Evolutionary conservation across 2,888 invertebrate species (phyloP), one percentile per base, ranked within the genome.

Genomic region (Rhyacophila evoluta): DNA sequence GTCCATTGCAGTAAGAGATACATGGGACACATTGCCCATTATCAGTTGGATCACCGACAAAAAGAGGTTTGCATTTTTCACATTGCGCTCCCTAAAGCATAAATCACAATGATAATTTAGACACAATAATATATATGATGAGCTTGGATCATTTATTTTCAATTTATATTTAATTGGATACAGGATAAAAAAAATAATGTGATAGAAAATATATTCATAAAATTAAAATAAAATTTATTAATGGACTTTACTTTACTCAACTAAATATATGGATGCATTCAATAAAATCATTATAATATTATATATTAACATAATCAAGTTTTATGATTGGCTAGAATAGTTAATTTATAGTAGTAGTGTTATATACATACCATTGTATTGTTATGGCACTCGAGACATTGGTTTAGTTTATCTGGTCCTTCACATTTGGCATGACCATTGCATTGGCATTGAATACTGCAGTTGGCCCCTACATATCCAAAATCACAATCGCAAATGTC

Each of bases 351-450:
- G n/a, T n/a, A n/a, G n/a, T n/a, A n/a, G n/a, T n/a, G n/a, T n/a
- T n/a, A n/a, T n/a, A n/a, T 69, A 68, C 75, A 84, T 85, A 93
- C 94, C 94, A 95, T 95, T 1, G 98, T 98, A 85, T 98, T 96
- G 85, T 98, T 98, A 85, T 94, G 93, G 85, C 98, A 98, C 86
- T 94, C 90, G 38, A 94, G 88, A 85, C 98, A 98, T 80, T 92
- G 91, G 85, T 95, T 94, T 80, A 96, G 90, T 84, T 94, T 93
- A 85, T 96, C 95, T 5, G 96, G 96, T 0, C 97, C 96, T 84
- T 93, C 94, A 86, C 98, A 98, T 86, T 97, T 92, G 78, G 97
- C 95, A 88, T 98, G 97, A 0, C 97, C 97, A 86, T 98, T 97
- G 86, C 98, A 98, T 86, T 96, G 94, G 86, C 98, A 98, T 87